phyloP scores from a whole-genome alignment of 2,113 vertebrate genomes.

The Typhlomys cinereus region DNA sequence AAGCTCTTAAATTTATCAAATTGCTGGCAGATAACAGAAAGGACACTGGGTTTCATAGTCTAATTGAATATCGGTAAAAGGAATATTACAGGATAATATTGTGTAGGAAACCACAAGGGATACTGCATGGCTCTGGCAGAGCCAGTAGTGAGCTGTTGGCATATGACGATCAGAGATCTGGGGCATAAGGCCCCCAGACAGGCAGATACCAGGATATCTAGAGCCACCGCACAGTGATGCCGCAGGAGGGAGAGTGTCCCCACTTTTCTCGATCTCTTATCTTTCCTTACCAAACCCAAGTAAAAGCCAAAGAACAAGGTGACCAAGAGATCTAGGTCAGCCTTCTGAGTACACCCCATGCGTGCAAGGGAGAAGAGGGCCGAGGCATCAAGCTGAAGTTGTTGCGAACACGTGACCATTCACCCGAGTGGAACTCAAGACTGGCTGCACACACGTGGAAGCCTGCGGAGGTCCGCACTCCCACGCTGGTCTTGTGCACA shows the following conservation, averaged over 20 bases:
- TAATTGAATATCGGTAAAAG: neutral
- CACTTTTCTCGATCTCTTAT: neutral
- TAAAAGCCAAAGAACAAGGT: neutral
- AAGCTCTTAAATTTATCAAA: neutral
- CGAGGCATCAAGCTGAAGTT: neutral
- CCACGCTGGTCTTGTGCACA: neutral
- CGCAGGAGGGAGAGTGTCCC: neutral
- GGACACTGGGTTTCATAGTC: neutral
- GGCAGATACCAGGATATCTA: neutral
- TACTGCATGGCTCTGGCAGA: neutral
- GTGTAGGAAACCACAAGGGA: neutral
- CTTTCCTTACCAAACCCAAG: too few species aligned
- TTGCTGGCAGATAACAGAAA: neutral
- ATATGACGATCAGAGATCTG: neutral
- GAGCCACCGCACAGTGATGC: neutral
- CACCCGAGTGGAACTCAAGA: neutral
- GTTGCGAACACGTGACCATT: neutral
- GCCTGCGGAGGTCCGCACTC: neutral
- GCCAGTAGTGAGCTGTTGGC: neutral
- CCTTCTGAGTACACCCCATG: neutral
- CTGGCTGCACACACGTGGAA: neutral
- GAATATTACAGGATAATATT: neutral
- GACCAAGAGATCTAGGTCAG: rapidly evolving
- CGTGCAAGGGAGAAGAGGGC: neutral
- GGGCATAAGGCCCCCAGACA: neutral